Base-by-base conservation (phyloP, 2,113 vertebrate genomes). In the Cynocephalus volans region DNA sequence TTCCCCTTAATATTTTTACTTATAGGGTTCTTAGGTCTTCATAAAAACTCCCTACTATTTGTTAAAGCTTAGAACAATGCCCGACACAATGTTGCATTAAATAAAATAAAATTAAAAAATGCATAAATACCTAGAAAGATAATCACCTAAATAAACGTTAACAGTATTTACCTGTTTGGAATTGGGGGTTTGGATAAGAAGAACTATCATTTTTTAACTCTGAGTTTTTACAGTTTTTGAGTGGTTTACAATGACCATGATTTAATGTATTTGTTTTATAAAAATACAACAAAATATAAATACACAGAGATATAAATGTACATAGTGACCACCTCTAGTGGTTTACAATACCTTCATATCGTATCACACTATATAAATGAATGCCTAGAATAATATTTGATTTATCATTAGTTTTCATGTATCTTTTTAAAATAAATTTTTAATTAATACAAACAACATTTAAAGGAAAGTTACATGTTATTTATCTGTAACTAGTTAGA, bases 121-220 rank as follows among this genome's bases (percentile, higher is more conserved):
- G 54, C 36, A 62, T 60, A 60, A 62, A 92, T 8, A 1, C 65
- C 26, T 65, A 50, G 26, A 80, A 91, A 72, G 54, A 86, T 31
- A 65, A 91, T 86, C 24, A 90, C 64, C 33, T 70, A 72, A 89
- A 62, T 70, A 72, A 89, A 62, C 52, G 8, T 72, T 80, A 91
- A 72, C 7, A 73, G 28, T 81, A 56, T 92, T 73, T 92, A 41
- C 12, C 64, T 28, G 2, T 56, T 64, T 65, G n/a, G 67, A 56
- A 91, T 70, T 80, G 12, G 7, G 19, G n/a, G 64, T 36, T 79
- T 70, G 10, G n/a, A 18, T 13, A 84, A n/a, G 2, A 8, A 18
- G 31, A 94, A 36, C 19, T 80, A 84, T 31, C n/a, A 96, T 85
- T 85, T 76, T 92, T 79, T 70, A 77, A 88, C 69, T 82, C 11